Evolutionary conservation across 2,888 invertebrate species (phyloP).

Genomic region (Cheilosia vulpina): DNA sequence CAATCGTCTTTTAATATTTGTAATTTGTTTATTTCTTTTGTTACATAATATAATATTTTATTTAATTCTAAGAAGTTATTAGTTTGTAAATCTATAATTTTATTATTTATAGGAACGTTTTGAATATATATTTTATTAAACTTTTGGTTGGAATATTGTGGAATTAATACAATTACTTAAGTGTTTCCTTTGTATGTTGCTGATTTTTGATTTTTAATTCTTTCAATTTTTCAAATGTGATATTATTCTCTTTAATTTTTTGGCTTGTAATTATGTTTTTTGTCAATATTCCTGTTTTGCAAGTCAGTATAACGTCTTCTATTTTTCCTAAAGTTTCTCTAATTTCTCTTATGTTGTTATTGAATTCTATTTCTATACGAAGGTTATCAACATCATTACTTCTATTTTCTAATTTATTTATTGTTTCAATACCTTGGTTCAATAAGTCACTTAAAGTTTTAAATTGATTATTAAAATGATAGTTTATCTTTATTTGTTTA

Average conservation of each 20-base stretch:
- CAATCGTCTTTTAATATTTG: no score
- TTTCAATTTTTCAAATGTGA: conserved; percentile 5
- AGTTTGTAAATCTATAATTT: no score
- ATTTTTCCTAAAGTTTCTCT: neutral
- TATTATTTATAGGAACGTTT: no score
- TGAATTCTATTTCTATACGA: conserved; percentile 5
- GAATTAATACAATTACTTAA: neutral
- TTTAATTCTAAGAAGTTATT: neutral
- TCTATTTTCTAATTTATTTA: no score
- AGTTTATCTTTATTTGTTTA: conserved; percentile 15
- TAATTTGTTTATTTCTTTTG: neutral
- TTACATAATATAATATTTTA: neutral
- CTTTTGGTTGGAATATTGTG: no score
- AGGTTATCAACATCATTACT: neutral
- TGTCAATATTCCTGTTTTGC: no score
- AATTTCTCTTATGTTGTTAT: conserved; percentile 20
- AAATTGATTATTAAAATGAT: conserved; percentile 20
- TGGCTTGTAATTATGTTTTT: neutral
- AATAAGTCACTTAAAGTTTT: neutral
- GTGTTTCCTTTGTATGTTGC: conserved; percentile 14
- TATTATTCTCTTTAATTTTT: neutral
- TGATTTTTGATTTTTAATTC: conserved; percentile 13
- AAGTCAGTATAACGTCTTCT: no score
- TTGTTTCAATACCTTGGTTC: no score
- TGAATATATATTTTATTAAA: no score